These are phyloP conservation scores for Oryzias curvinotus DNA, from an alignment of 2,113 vertebrate genomes.

Conservation along the genomic window DNA sequence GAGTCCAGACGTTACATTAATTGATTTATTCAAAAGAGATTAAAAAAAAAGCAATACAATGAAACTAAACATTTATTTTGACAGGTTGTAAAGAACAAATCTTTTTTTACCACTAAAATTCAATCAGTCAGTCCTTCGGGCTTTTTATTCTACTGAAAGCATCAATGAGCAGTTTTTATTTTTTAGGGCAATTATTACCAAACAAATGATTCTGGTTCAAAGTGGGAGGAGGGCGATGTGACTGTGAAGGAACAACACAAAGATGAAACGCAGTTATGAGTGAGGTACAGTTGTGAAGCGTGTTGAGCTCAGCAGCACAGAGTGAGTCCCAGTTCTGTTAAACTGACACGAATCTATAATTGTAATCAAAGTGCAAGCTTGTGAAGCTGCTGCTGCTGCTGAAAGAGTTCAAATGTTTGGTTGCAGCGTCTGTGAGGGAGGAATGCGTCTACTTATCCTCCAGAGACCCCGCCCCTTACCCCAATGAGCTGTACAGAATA, in stretches of 20 bases:
- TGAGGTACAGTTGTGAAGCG: slow-evolving; percentile 60
- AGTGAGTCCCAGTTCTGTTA: neutral
- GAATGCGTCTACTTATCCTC: slow-evolving; percentile 1
- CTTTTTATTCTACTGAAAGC: neutral
- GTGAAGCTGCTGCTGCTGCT: too few species aligned
- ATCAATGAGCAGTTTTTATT: neutral
- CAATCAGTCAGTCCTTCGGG: slow-evolving; percentile 21
- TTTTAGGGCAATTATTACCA: too few species aligned
- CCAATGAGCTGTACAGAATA: slow-evolving; percentile 61
- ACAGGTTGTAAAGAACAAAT: neutral
- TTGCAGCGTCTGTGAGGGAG: too few species aligned
- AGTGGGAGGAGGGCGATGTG: too few species aligned
- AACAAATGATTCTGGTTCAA: too few species aligned
- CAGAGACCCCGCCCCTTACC: slow-evolving; percentile 10
- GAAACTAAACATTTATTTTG: slow-evolving; percentile 26
- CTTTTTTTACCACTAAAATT: neutral
- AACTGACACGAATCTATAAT: too few species aligned
- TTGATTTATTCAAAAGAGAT: slow-evolving; percentile 64
- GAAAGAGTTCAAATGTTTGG: too few species aligned
- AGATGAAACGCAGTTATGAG: neutral
- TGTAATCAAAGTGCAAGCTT: too few species aligned
- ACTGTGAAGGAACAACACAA: neutral
- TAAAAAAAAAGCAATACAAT: slow-evolving; percentile 33
- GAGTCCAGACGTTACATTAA: slow-evolving; percentile 53
- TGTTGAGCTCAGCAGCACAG: slow-evolving; percentile 20